A percentile compares a stretch with the other conserved stretches of the same genome.
These are phyloP conservation scores for Agelas oroides DNA, from an alignment of 37 sponge, comb jelly and placozoan species.

Conservation along the genomic window DNA sequence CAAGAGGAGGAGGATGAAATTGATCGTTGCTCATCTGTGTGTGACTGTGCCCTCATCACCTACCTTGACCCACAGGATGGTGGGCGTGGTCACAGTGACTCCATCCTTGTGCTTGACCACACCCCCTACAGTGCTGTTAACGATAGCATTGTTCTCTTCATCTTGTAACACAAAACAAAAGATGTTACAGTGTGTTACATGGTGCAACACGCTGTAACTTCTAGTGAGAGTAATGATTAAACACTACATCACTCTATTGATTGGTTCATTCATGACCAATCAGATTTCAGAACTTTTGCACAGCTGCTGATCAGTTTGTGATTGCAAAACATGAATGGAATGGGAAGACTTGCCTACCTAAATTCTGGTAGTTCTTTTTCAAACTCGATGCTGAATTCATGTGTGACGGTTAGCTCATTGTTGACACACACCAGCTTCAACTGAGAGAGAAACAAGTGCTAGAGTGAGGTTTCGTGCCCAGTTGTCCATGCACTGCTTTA, in stretches of 20 bases:
- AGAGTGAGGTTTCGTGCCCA: too few relatives aligned
- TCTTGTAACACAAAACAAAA: too few relatives aligned
- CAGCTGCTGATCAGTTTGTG: too few relatives aligned
- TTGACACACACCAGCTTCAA: conserved; percentile 83
- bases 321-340: too few relatives aligned
- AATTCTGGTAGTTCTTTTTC: conserved; percentile 77
- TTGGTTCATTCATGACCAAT: too few relatives aligned
- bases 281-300: too few relatives aligned
- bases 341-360: conserved; percentile 19
- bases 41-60: conserved; percentile 29
- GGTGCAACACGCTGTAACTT: too few relatives aligned
- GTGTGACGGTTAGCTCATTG: conserved; percentile 39
- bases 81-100: conserved; percentile 85
- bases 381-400: conserved; percentile 57
- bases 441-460: conserved; percentile 28
- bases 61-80: conserved; percentile 94
- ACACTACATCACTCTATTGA: too few relatives aligned
- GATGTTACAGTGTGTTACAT: not conserved
- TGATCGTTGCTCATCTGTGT: too few relatives aligned
- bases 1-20: not conserved
- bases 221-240: too few relatives aligned
- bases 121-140: conserved; percentile 80
- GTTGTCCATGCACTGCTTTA: too few relatives aligned
- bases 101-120: conserved; percentile 60
- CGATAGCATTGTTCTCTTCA: too few relatives aligned